These are phyloP conservation scores for Osmerus mordax DNA, from an alignment of 2,113 vertebrate genomes.

Conservation along the genomic window DNA sequence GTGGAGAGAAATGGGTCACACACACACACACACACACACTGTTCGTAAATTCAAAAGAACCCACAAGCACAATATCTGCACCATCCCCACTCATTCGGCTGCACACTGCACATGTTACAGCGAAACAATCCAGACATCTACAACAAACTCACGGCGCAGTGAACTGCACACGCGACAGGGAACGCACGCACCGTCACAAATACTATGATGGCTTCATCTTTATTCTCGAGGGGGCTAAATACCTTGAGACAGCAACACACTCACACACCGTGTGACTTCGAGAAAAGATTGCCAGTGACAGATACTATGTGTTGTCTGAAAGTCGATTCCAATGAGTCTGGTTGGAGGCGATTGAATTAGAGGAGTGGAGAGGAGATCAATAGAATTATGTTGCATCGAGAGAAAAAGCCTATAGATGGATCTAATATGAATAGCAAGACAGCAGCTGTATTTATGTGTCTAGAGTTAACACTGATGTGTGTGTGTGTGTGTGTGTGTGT, in stretches of 20 bases:
- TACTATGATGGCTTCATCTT: no score
- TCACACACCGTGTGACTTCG: neutral
- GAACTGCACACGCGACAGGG: neutral
- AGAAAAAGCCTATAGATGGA: conserved; percentile 3
- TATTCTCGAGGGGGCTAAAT: neutral
- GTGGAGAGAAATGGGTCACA: conserved; percentile 65
- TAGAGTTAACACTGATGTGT: neutral
- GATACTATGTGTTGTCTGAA: conserved; percentile 30
- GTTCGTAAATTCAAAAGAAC: conserved; percentile 38
- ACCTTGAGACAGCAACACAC: conserved; percentile 9
- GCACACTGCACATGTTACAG: neutral
- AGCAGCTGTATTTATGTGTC: neutral
- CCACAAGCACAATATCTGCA: neutral
- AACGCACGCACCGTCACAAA: no score
- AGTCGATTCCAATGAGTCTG: conserved; percentile 57
- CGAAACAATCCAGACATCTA: neutral
- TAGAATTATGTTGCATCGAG: conserved; percentile 27
- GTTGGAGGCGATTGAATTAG: conserved; percentile 57
- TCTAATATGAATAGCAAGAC: conserved; percentile 26
- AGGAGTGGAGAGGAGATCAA: conserved; percentile 55
- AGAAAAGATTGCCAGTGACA: conserved; percentile 43
- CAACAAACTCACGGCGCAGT: conserved; percentile 17
- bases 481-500: no score
- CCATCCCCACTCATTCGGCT: neutral
- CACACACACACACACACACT: conserved; percentile 32